Conservation (phyloP, 1,140 invertebrate species). For the Drosophila ohnishii region DNA sequence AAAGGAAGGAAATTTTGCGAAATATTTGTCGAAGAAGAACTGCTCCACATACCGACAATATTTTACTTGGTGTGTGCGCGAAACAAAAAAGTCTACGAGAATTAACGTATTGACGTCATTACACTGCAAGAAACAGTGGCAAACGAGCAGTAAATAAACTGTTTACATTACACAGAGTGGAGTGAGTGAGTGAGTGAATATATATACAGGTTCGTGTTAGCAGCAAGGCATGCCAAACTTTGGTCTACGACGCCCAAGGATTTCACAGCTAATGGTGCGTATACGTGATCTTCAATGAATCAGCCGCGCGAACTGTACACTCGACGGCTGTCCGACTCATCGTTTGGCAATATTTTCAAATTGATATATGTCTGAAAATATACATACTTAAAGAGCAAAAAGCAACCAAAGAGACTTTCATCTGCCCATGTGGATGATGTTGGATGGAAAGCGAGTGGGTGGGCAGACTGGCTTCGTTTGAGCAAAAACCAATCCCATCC, state of each 20-base stretch:
- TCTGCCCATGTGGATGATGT: slow-evolving; percentile 23
- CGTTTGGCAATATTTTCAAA: slow-evolving; percentile 62
- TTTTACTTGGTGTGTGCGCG: slow-evolving; percentile 35
- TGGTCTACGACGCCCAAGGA: slow-evolving; percentile 65
- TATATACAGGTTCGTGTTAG: slow-evolving; percentile 41
- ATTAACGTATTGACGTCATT: slow-evolving; percentile 70
- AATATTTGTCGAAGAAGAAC: slow-evolving; percentile 50
- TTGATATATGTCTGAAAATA: slow-evolving; percentile 51
- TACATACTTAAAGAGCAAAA: slow-evolving; percentile 48
- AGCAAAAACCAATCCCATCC: slow-evolving; percentile 45
- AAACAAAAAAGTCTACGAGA: slow-evolving; percentile 31
- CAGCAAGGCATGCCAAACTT: slow-evolving; percentile 54
- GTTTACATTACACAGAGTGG: slow-evolving; percentile 46
- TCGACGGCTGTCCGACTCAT: slow-evolving; percentile 51
- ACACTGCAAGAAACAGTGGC: slow-evolving; percentile 62
- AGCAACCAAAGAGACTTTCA: slow-evolving; percentile 36
- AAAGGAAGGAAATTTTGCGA: slow-evolving; percentile 19
- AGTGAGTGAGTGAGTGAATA: slow-evolving; percentile 48
- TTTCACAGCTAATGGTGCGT: slow-evolving; percentile 74
- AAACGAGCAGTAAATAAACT: slow-evolving; percentile 62
- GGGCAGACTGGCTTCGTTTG: slow-evolving; percentile 24
- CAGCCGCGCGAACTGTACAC: slow-evolving; percentile 44
- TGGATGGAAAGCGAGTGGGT: slow-evolving; percentile 51
- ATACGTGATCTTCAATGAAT: slow-evolving; percentile 71
- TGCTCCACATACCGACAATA: slow-evolving; percentile 54